Conservation (phyloP, 2,113 vertebrate genomes). For the Acanthochromis polyacanthus region DNA sequence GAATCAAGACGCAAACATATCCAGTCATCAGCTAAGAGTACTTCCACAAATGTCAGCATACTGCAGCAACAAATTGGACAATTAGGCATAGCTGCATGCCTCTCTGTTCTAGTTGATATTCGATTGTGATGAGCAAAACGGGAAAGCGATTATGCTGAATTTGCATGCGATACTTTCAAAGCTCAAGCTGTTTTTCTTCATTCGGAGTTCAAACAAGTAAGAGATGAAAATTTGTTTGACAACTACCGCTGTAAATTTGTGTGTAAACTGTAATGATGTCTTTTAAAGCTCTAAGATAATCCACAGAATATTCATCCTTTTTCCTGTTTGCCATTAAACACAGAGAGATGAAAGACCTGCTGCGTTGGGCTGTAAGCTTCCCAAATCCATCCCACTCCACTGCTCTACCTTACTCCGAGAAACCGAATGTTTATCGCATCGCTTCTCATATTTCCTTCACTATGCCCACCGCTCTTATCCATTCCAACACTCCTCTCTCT, state of each 20-base stretch:
- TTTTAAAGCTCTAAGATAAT: conserved; percentile 33
- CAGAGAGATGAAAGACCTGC: conserved; percentile 25
- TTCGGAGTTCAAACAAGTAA: conserved; percentile 55
- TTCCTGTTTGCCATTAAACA: conserved; percentile 26
- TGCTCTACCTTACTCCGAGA: conserved; percentile 25
- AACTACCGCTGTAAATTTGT: conserved; percentile 36
- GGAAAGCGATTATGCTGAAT: conserved; percentile 36
- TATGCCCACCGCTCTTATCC: conserved; percentile 35
- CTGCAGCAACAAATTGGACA: conserved; percentile 46
- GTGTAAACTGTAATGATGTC: conserved; percentile 44
- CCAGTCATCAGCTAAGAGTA: conserved; percentile 16
- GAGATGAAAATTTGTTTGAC: conserved; percentile 46
- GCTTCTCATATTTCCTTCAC: conserved; percentile 50
- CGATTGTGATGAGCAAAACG: conserved; percentile 41
- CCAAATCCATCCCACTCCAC: conserved; percentile 34
- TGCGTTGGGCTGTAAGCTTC: conserved; percentile 25
- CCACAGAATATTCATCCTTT: conserved; percentile 11
- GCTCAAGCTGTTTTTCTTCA: conserved; percentile 53
- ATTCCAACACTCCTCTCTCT: conserved; percentile 35
- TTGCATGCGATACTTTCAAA: conserved; percentile 44
- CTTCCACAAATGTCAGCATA: conserved; percentile 34
- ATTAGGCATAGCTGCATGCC: conserved; percentile 42
- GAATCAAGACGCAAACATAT: conserved; percentile 19
- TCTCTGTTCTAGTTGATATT: conserved; percentile 39
- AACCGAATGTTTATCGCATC: conserved; percentile 49